Evolutionary conservation across 2,888 invertebrate species (phyloP), one percentile per base, ranked within the genome.

Genomic region (Ophion ellenae): DNA sequence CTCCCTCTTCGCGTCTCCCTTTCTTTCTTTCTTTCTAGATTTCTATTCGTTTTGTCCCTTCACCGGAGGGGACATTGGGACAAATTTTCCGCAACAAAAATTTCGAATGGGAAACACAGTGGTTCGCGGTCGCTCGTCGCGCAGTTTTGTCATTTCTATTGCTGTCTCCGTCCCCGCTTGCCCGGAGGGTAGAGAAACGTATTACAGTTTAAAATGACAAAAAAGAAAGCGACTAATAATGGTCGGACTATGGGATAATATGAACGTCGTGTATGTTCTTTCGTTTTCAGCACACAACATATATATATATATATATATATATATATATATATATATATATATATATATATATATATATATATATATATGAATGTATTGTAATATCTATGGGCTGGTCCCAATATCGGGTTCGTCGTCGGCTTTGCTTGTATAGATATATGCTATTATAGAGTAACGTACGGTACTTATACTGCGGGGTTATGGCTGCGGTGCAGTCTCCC

Each of bases 1-100:
- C 59, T 70, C 59, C n/a, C 66, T 76, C 32, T 66, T 64, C 76
- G 64, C 86, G 69, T 77, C 70, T 76, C 63, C 81, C 32, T 84
- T 63, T 83, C 1, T 70, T 53, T 75, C 20, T 75, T 47, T 70
- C 77, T 70, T 45, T 63, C 47, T 81, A 80, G 79, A 73, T 88
- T 76, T 80, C 75, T 81, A 80, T 78, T 82, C 77, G 70, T 81
- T 83, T 73, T 53, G 74, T 85, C 84, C 81, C 76, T 78, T 71
- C 70, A 76, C 63, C 79, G 87, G 11, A 76, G 88, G 87, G 85
- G 90, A 91, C 92, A 92, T 90, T 89, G 90, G 90, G 92, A 93
- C 93, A 92, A 93, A 93, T 94, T 94, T 94, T 93, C 93, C 94
- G 93, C 91, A 91, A 93, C 91, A 92, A 92, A 91, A 92, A 92